These are phyloP conservation scores for Melanostigma gelatinosum DNA, from an alignment of 2,113 vertebrate genomes.

Conservation along the genomic window DNA sequence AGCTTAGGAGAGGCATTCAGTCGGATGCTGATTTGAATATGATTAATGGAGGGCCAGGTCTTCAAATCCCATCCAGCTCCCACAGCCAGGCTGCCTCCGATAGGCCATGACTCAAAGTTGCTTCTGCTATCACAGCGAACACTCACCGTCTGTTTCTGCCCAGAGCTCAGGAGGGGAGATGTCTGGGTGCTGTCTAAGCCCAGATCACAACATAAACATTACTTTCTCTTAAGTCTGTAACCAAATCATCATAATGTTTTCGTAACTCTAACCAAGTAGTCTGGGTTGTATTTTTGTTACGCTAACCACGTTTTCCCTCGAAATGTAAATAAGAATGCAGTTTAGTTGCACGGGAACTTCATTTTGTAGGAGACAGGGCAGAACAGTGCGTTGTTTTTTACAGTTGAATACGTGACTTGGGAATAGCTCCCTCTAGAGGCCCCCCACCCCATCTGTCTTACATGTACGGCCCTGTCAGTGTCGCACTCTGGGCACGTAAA, in stretches of 20 bases:
- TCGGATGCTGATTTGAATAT: constrained; percentile 78
- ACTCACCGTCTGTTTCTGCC: constrained; percentile 53
- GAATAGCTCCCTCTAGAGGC: not conserved
- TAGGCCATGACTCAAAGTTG: constrained; percentile 67
- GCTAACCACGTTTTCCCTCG: not conserved
- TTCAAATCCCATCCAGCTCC: constrained; percentile 73
- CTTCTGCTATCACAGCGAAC: constrained; percentile 61
- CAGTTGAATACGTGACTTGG: not conserved
- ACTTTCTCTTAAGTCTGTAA: too few relatives aligned
- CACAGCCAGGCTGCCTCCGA: constrained; percentile 62
- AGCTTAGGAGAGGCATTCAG: constrained; percentile 63
- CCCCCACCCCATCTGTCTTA: too few relatives aligned
- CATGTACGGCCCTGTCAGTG: too few relatives aligned
- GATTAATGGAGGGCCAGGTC: constrained; percentile 79
- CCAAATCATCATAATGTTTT: not conserved
- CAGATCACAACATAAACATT: constrained; percentile 35
- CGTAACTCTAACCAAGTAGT: too few relatives aligned
- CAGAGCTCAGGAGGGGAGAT: constrained; percentile 44
- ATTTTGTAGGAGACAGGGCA: not conserved
- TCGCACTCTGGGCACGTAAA: too few relatives aligned
- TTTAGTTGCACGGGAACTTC: not conserved
- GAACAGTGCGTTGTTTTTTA: too few relatives aligned
- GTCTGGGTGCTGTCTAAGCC: constrained; percentile 42
- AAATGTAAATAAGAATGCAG: not conserved
- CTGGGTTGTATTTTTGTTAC: too few relatives aligned